A percentile compares a stretch with the other conserved stretches of the same genome.
These are phyloP conservation scores for Drosophila littoralis DNA, from an alignment of 1,140 invertebrate genomes.

Conservation along the genomic window DNA sequence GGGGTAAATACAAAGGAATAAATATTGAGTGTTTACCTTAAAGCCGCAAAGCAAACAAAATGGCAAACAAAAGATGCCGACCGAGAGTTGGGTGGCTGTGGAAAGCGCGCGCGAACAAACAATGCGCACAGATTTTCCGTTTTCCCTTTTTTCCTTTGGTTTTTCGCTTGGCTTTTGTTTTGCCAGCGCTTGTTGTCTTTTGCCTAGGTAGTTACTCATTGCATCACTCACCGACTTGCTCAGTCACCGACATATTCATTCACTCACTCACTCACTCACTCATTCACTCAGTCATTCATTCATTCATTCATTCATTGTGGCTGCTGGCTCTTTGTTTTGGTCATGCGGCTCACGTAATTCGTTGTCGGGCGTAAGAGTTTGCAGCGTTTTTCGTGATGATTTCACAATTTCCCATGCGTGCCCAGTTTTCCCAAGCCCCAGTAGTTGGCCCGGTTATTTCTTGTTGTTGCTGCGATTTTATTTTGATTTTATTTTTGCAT, in stretches of 20 bases:
- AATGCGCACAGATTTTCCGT: constrained; percentile 53
- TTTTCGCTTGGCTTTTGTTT: constrained; percentile 53
- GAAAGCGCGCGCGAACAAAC: constrained; percentile 45
- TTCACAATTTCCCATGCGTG: constrained; percentile 71
- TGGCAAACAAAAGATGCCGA: constrained; percentile 55
- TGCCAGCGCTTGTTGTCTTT: constrained; percentile 48
- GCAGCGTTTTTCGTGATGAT: constrained; percentile 75
- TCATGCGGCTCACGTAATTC: constrained; percentile 67
- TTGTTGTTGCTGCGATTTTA: constrained; percentile 15
- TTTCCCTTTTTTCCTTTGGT: not conserved
- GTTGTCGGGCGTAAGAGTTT: constrained; percentile 68
- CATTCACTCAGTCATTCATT: constrained; percentile 27
- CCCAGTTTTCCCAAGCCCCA: constrained; percentile 29
- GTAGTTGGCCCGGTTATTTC: not conserved
- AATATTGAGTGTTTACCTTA: constrained; percentile 77
- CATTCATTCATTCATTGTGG: constrained; percentile 37
- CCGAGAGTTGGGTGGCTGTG: not conserved
- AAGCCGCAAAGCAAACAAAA: constrained; percentile 64
- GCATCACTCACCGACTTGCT: constrained; percentile 36
- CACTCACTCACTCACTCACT: constrained; percentile 47
- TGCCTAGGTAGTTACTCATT: constrained; percentile 45
- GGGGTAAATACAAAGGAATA: constrained; percentile 72
- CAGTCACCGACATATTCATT: constrained; percentile 18
- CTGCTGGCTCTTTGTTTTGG: constrained; percentile 43
- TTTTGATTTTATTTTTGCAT: constrained; percentile 39